A percentile compares a stretch with the other conserved stretches of the same genome.
Conservation (phyloP, 1,140 invertebrate species). For the Globodera ellingtonae region DNA sequence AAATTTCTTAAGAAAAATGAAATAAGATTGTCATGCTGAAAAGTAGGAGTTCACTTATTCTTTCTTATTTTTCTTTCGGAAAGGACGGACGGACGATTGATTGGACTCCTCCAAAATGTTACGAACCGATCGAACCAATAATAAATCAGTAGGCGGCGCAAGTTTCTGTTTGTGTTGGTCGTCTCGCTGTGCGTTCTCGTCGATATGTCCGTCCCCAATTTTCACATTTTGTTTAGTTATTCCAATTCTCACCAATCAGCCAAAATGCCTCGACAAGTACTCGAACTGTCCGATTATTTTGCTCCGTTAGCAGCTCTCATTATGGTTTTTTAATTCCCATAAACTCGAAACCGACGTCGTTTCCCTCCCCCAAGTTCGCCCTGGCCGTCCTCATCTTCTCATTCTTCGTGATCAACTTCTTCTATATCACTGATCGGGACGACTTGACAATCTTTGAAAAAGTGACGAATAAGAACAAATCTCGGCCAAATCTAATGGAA, state of each 20-base stretch:
- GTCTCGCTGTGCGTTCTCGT: too few relatives aligned
- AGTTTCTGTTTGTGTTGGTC: too few relatives aligned
- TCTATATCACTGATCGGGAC: conserved; percentile 23
- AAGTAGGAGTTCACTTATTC: too few relatives aligned
- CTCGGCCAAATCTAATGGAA: neutral
- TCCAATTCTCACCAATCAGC: neutral
- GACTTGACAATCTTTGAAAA: conserved; percentile 26
- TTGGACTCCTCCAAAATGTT: too few relatives aligned
- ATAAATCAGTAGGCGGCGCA: too few relatives aligned
- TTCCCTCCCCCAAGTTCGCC: conserved; percentile 21
- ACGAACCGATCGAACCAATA: too few relatives aligned
- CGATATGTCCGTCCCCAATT: neutral
- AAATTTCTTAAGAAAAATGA: too few relatives aligned
- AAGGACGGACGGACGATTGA: too few relatives aligned
- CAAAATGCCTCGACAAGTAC: conserved; percentile 29
- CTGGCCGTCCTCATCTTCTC: conserved; percentile 17
- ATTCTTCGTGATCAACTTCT: conserved; percentile 28
- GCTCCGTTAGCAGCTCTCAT: conserved; percentile 18
- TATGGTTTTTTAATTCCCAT: conserved; percentile 8
- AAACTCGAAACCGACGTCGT: neutral
- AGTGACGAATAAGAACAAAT: neutral
- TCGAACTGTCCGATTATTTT: conserved; percentile 23
- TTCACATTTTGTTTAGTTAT: neutral
- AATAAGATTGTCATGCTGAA: too few relatives aligned
- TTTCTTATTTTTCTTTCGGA: too few relatives aligned